Evolutionary conservation across 2,113 vertebrate genomes (phyloP), one percentile per base, ranked within the genome.

Genomic region (Sardina pilchardus): DNA sequence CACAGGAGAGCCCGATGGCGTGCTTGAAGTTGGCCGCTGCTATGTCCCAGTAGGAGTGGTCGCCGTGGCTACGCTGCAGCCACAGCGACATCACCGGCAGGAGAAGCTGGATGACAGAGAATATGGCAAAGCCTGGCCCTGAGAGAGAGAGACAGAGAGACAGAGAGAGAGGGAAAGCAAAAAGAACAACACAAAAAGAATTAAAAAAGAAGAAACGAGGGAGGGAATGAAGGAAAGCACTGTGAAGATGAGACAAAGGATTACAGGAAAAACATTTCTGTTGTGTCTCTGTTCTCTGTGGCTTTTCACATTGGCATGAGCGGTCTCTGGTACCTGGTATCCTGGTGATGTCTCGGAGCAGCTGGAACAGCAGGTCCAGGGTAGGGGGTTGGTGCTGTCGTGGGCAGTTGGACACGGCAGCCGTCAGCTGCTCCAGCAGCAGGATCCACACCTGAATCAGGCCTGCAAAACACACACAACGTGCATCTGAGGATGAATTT

Each of bases 101-200:
- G 84, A 99, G 96, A 80, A 99, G 97, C 92, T 98, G 97, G 88
- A 97, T 97, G 83, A 99, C 97, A 0, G 97, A 96, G 85, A 98
- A 99, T 91, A 99, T 97, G 86, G 96, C 98, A 84, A 99, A 99
- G 0, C 97, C 97, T 0, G 98, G 98, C n/a, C 98, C 98, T 99
- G 71, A 19, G 45, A 48, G 39, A 83, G 8, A 26, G 56, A 81
- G 63, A 67, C 1, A 71, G 9, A 71, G 6, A 34, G 63, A 71
- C 1, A 2, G 24, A 67, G n/a, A 67, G 10, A 63, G 56, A 63
- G 3, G 5, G 56, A 63, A 9, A n/a, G 4, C n/a, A 26, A 19
- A 36, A 53, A 36, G 30, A 78, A 45, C 24, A 34, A 26, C 10
- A 10, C 21, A 45, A 67, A n/a, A 14, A 14, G 47, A 39, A 39